Percentiles rank a stretch among this genome's conserved stretches.
These are phyloP conservation scores for Pemphredon lugubris DNA, from an alignment of 2,888 invertebrate genomes.

Conservation along the genomic window DNA sequence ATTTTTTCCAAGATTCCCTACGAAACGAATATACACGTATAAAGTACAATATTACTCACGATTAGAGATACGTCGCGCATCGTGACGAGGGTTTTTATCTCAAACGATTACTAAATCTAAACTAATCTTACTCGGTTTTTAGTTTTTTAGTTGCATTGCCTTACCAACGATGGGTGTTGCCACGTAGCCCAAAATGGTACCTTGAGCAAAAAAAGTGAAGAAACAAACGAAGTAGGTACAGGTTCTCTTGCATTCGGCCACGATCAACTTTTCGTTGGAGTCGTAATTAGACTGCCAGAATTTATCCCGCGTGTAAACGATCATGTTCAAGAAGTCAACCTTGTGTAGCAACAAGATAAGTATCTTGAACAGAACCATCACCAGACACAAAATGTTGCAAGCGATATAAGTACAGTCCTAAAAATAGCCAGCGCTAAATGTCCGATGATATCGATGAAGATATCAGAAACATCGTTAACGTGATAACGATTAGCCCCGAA, in stretches of 20 bases:
- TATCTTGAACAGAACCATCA: conserved; percentile 51
- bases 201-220: conserved; percentile 33
- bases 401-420: conserved; percentile 53
- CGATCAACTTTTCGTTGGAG: conserved; percentile 1
- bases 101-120: too few species aligned
- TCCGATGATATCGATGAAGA: not conserved
- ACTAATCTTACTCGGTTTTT: too few species aligned
- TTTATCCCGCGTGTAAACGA: conserved; percentile 30
- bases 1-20: conserved; percentile 51
- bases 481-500: too few species aligned
- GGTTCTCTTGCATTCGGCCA: not conserved
- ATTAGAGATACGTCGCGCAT: not conserved
- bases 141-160: not conserved
- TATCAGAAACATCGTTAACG: too few species aligned
- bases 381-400: conserved; percentile 49
- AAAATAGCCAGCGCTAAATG: too few species aligned
- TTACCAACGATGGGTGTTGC: conserved; percentile 31
- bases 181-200: conserved; percentile 18
- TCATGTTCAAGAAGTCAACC: conserved; percentile 27
- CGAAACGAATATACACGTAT: not conserved
- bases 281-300: conserved; percentile 50
- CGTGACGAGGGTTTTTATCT: not conserved
- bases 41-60: not conserved
- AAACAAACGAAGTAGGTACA: conserved; percentile 27
- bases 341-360: conserved; percentile 41